Evolutionary conservation across 2,113 vertebrate genomes (phyloP), one percentile per base, ranked within the genome.

Genomic region (Condylura cristata): DNA sequence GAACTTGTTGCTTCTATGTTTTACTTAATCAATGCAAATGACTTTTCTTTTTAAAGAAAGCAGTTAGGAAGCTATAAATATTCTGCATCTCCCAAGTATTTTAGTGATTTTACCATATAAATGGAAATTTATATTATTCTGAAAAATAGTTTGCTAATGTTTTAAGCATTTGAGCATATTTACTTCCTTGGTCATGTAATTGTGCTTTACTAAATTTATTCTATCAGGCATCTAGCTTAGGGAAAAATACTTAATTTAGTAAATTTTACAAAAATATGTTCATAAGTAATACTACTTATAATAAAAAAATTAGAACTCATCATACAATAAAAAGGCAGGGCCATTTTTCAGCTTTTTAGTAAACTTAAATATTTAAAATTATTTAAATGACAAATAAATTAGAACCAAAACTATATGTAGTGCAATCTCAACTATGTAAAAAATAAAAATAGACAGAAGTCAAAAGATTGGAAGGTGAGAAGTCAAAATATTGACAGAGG

Each of bases 41-140:
- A n/a, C 2, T 71, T 74, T 81, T 44, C 72, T 48, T 11, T 70
- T 24, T 66, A 79, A 70, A 60, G 87, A 83, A 13, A 60, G 87
- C 79, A 13, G 32, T 78, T 93, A 80, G 84, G 56, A 89, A 56
- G 30, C 13, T 68, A 68, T 82, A n/a, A 61, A 74, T 83, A 20
- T 32, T 30, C 13, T 26, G 39, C 12, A 63, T 88, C 94, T 94
- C 48, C 80, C 39, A 94, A 89, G 9, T 66, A 76, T 22, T 78
- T 90, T 17, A 85, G 26, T 71, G 76, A 74, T 86, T 90, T 97
- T 95, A 58, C 91, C 39, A 58, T 90, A 90, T 91, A 91, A 89
- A 82, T 90, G 32, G 78, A 92, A 93, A 78, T 76, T 82, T 90
- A 8, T 4, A 51, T 95, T 95, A 90, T 95, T 95, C 37, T 93